Evolutionary conservation across 2,888 invertebrate species (phyloP).

Genomic region (Nowickia ferox): DNA sequence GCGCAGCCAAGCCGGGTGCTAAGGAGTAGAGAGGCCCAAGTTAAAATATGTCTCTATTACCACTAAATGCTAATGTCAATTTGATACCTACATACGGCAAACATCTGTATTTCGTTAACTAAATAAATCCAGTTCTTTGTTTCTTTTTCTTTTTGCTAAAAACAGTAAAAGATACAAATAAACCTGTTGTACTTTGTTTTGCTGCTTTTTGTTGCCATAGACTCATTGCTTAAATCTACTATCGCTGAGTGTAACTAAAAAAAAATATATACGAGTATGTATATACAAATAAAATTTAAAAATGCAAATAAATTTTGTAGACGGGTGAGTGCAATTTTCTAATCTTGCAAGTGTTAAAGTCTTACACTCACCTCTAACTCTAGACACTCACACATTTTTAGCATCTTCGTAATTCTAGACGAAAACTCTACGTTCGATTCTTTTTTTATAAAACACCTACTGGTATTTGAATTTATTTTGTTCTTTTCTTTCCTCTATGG

Average conservation of each 20-base stretch:
- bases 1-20: background rate
- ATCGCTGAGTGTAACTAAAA: slow-evolving; percentile 25
- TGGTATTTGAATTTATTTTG: slow-evolving; percentile 56
- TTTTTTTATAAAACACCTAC: slow-evolving; percentile 63
- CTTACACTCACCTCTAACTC: slow-evolving; percentile 2
- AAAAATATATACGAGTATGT: background rate
- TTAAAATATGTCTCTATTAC: slow-evolving; percentile 70
- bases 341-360: slow-evolving; percentile 50
- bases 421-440: background rate
- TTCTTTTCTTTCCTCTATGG: slow-evolving; percentile 26
- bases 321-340: slow-evolving; percentile 47
- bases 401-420: background rate
- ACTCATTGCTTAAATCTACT: slow-evolving; percentile 14
- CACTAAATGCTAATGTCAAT: slow-evolving; percentile 67
- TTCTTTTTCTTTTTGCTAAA: slow-evolving; percentile 4
- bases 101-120: slow-evolving; percentile 60
- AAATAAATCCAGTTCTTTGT: slow-evolving; percentile 67
- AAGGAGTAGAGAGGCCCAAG: slow-evolving; percentile 6
- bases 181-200: slow-evolving; percentile 57
- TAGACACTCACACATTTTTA: slow-evolving; percentile 4
- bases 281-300: slow-evolving; percentile 47
- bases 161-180: slow-evolving; percentile 23
- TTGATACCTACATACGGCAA: slow-evolving; percentile 63
- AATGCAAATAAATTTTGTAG: slow-evolving; percentile 61
- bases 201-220: background rate